Percentiles rank a stretch among this genome's conserved stretches.
phyloP scores from a whole-genome alignment of 2,113 vertebrate genomes.

The Panthera tigris region DNA sequence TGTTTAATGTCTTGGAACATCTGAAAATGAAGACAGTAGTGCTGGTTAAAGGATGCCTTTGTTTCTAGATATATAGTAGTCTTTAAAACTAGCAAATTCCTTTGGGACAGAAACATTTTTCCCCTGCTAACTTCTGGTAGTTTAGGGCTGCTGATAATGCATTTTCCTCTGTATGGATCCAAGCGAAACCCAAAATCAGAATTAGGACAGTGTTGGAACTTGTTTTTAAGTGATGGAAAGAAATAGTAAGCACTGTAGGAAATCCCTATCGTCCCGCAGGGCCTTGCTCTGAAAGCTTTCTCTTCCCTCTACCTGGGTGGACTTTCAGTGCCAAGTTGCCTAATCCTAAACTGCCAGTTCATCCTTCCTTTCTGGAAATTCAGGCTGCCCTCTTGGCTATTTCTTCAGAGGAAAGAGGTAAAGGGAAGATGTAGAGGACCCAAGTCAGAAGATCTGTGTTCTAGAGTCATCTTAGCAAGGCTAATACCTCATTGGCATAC shows the following conservation, averaged over 20 bases:
- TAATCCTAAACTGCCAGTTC: not conserved
- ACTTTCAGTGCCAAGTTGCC: not conserved
- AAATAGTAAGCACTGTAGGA: conserved; percentile 18
- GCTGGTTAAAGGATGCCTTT: not conserved
- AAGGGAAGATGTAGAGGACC: not conserved
- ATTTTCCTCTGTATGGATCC: not conserved
- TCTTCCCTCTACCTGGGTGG: not conserved
- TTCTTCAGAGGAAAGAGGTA: not conserved
- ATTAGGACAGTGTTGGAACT: conserved; percentile 24
- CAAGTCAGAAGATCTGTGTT: not conserved
- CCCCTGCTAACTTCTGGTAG: not conserved
- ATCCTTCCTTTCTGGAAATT: not conserved
- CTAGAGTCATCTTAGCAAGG: not conserved
- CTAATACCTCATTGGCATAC: not conserved
- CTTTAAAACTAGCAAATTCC: not conserved
- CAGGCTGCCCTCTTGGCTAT: not conserved
- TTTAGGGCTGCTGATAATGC: not conserved
- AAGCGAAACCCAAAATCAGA: conserved; percentile 47
- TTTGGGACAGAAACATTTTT: not conserved
- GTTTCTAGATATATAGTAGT: not conserved
- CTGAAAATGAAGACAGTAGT: not conserved
- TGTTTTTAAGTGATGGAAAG: conserved; percentile 44
- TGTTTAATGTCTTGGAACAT: not conserved
- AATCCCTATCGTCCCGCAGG: not conserved
- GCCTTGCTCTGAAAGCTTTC: not conserved